Conservation (phyloP, 1,140 invertebrate species). For the Zaprionus taronus region DNA sequence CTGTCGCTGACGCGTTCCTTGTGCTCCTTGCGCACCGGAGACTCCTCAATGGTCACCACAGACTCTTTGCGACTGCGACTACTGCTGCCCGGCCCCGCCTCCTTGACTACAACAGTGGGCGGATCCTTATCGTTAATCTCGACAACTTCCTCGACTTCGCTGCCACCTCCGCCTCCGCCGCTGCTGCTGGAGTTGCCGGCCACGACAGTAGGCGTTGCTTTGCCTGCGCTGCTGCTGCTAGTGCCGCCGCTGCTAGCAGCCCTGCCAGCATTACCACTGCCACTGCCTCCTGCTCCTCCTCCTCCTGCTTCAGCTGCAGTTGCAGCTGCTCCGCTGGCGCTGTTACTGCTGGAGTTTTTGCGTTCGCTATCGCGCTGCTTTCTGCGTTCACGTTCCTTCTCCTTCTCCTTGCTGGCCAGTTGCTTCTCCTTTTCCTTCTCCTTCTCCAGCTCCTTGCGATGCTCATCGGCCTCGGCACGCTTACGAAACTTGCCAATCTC, state of each 20-base stretch:
- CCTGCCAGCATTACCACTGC: neutral
- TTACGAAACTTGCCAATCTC: constrained; percentile 99
- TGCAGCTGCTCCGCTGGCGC: neutral
- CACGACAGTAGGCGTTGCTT: neutral
- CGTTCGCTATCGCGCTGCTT: constrained; percentile 63
- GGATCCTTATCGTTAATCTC: constrained; percentile 50
- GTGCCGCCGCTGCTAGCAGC: neutral
- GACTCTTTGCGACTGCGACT: constrained; percentile 58
- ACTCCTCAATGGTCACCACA: constrained; percentile 49
- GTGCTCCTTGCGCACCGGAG: constrained; percentile 75
- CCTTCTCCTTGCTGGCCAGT: constrained; percentile 78
- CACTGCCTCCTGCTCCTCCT: neutral
- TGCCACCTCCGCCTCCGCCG: neutral
- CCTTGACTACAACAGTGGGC: constrained; percentile 17
- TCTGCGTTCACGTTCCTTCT: constrained; percentile 84
- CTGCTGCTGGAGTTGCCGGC: neutral
- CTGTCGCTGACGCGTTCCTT: constrained; percentile 68
- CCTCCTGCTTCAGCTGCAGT: neutral
- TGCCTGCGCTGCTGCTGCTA: constrained; percentile 3
- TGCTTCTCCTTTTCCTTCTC: constrained; percentile 86
- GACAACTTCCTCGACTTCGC: constrained; percentile 45
- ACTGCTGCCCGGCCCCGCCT: neutral
- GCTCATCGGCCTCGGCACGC: constrained; percentile 86
- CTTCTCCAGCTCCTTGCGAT: constrained; percentile 85
- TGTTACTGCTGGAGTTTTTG: constrained; percentile 45